A percentile compares a stretch with the other conserved stretches of the same genome.
Evolutionary conservation across 2,888 invertebrate species (phyloP).

Genomic region (Lithophane ornitopus): DNA sequence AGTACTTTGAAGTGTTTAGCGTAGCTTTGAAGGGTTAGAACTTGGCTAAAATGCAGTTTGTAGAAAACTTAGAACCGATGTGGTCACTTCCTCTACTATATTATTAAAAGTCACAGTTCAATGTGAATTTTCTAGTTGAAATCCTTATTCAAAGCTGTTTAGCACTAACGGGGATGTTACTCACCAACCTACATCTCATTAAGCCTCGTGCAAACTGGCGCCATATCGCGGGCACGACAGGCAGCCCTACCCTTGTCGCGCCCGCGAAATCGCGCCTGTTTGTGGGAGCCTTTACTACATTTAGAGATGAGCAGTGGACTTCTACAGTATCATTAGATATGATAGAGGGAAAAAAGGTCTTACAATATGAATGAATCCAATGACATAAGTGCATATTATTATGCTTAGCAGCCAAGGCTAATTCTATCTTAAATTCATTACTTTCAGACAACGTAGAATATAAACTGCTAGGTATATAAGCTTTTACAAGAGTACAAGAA

Average conservation of each 20-base stretch:
- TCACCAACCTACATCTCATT: background rate
- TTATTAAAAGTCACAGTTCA: background rate
- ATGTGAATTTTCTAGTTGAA: background rate
- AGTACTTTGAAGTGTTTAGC: conserved; percentile 6
- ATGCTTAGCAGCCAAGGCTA: background rate
- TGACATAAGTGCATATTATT: background rate
- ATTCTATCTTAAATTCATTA: too few species aligned
- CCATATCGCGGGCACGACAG: too few species aligned
- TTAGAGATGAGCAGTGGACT: too few species aligned
- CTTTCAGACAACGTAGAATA: too few species aligned
- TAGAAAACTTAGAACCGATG: background rate
- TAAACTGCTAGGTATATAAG: too few species aligned
- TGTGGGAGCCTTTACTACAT: too few species aligned
- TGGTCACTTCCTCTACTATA: background rate
- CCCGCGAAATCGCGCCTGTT: too few species aligned
- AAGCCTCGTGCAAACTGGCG: too few species aligned
- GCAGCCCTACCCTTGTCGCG: too few species aligned
- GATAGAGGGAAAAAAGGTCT: too few species aligned
- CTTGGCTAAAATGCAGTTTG: background rate
- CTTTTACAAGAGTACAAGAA: too few species aligned
- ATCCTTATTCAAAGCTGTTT: background rate
- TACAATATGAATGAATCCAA: background rate
- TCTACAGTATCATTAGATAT: too few species aligned
- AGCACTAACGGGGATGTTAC: background rate
- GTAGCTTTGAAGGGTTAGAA: conserved; percentile 25